Conservation (phyloP, 1,140 invertebrate genomes). For the Ostrea denselamellosa region DNA sequence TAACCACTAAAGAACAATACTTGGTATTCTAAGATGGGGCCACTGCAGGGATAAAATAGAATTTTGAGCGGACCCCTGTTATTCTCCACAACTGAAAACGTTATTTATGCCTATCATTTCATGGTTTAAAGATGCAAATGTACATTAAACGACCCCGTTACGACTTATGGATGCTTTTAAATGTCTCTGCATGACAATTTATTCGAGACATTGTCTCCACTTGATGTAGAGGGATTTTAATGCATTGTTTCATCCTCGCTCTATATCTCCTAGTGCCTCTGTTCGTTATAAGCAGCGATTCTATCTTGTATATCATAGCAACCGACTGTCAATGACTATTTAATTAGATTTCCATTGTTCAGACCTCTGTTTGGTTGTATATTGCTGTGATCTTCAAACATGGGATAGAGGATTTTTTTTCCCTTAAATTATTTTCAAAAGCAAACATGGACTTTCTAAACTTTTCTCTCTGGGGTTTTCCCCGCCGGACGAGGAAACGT, state of each 20-base stretch:
- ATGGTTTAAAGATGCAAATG: conserved; percentile 6
- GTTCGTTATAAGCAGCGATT: conserved; percentile 1
- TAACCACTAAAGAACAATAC: too few species aligned
- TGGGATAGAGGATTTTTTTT: not conserved
- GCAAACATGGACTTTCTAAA: not conserved
- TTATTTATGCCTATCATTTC: not conserved
- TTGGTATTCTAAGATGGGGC: too few species aligned
- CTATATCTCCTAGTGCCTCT: not conserved
- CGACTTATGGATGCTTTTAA: not conserved
- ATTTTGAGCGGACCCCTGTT: not conserved
- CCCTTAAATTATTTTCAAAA: not conserved
- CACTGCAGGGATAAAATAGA: not conserved
- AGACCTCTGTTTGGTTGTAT: not conserved
- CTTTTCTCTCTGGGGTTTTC: not conserved
- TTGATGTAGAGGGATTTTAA: not conserved
- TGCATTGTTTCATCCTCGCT: conserved; percentile 22
- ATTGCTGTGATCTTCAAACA: not conserved
- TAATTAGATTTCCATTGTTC: conserved; percentile 16
- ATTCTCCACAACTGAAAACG: not conserved
- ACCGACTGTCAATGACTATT: not conserved
- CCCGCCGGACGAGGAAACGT: not conserved
- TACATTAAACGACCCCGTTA: not conserved
- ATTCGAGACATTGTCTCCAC: not conserved
- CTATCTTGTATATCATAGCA: conserved; percentile 27
- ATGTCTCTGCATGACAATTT: conserved; percentile 12